Conservation (phyloP, 1,140 invertebrate species). For the Pseudoatta argentina region DNA sequence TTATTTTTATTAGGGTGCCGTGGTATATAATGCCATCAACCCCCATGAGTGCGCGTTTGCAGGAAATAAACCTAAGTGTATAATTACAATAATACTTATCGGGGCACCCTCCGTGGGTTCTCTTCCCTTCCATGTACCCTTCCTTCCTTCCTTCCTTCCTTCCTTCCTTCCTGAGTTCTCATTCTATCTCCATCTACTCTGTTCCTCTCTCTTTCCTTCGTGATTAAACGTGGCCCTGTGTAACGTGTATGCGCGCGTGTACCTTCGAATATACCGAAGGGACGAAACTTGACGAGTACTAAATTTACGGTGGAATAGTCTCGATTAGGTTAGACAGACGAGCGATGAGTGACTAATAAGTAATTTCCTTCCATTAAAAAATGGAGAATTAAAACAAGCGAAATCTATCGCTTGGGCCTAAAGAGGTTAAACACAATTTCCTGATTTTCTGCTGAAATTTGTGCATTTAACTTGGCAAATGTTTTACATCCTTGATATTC, state of each 20-base stretch:
- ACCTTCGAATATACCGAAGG: conserved; percentile 58
- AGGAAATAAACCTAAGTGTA: conserved; percentile 87
- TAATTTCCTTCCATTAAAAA: conserved; percentile 11
- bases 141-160: conserved; percentile 68
- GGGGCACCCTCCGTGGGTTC: conserved; percentile 69
- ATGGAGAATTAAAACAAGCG: background rate
- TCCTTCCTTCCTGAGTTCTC: conserved; percentile 45
- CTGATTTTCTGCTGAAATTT: background rate
- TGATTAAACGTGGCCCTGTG: conserved; percentile 56
- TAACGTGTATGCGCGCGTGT: conserved; percentile 23
- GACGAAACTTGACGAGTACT: conserved; percentile 81
- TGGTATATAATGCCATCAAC: conserved; percentile 81
- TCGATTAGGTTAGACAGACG: conserved; percentile 38
- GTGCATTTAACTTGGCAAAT: background rate
- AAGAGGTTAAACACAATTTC: background rate
- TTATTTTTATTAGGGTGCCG: conserved; percentile 84
- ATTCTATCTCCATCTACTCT: conserved; percentile 26
- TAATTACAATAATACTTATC: conserved; percentile 86
- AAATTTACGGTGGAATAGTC: conserved; percentile 75
- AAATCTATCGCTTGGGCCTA: background rate
- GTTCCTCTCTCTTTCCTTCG: conserved; percentile 35
- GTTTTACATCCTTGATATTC: background rate
- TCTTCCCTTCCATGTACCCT: conserved; percentile 63
- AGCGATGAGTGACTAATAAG: background rate
- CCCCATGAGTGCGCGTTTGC: conserved; percentile 76